A percentile compares a stretch with the other conserved stretches of the same genome.
Evolutionary conservation across 2,888 invertebrate genomes (phyloP).

Genomic region (Sminthurides aquaticus): DNA sequence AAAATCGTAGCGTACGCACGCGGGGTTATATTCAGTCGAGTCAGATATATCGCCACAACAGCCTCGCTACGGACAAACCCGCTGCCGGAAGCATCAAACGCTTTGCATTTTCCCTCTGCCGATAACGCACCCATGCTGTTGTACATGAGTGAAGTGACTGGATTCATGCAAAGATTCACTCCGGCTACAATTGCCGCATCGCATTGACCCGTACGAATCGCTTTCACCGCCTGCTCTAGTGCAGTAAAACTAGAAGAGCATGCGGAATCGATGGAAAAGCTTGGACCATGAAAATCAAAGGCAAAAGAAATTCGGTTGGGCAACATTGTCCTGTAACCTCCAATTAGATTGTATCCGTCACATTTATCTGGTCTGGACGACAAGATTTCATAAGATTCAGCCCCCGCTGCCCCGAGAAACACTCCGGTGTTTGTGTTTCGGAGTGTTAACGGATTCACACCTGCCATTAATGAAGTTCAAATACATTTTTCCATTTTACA

Average conservation of each 20-base stretch:
- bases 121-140: conserved; percentile 87
- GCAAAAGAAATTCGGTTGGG: conserved; percentile 17
- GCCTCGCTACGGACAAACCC: conserved; percentile 91
- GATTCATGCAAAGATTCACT: conserved; percentile 77
- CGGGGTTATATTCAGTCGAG: conserved; percentile 66
- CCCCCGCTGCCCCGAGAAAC: conserved; percentile 3
- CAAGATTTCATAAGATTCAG: conserved; percentile 11
- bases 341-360: conserved; percentile 28
- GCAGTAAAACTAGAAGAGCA: conserved; percentile 92
- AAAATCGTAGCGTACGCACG: conserved; percentile 79
- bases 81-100: conserved; percentile 75
- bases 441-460: conserved; percentile 11
- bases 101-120: conserved; percentile 75
- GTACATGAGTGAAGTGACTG: conserved; percentile 83
- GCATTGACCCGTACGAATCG: conserved; percentile 80
- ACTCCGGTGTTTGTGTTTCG: conserved; percentile 12
- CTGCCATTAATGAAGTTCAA: too few relatives aligned
- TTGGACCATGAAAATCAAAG: conserved; percentile 59
- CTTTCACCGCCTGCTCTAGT: conserved; percentile 71
- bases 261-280: conserved; percentile 90
- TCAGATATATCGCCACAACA: conserved; percentile 70
- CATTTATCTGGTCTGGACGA: neutral
- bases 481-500: too few relatives aligned
- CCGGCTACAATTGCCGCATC: conserved; percentile 93
- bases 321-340: conserved; percentile 47